Percentiles rank a stretch among this genome's conserved stretches.
These are phyloP conservation scores for Hemicentrotus pulcherrimus DNA, from an alignment of 35 echinoderm and acorn worm species.

Conservation along the genomic window DNA sequence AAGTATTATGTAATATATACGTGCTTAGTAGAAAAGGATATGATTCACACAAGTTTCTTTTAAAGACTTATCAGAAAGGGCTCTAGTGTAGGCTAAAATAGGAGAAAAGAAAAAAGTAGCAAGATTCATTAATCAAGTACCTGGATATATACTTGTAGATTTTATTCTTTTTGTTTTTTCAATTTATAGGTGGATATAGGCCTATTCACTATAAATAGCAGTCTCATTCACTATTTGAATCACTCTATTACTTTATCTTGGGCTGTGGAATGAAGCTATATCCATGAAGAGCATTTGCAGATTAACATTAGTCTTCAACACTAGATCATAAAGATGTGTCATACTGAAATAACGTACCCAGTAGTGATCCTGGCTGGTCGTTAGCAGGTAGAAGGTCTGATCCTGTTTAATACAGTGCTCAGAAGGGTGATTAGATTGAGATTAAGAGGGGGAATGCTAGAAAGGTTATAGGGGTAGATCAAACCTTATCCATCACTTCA, in stretches of 20 bases:
- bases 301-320: not conserved
- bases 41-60: not conserved
- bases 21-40: not conserved
- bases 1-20: not conserved
- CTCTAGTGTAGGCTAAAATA: not conserved
- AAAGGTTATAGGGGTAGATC: not conserved
- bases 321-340: not conserved
- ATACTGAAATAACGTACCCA: not conserved
- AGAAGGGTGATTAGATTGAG: conserved; percentile 9
- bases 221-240: not conserved
- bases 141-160: not conserved
- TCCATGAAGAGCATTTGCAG: not conserved
- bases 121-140: too few species aligned
- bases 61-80: not conserved
- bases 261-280: not conserved
- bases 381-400: not conserved
- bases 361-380: not conserved
- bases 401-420: not conserved
- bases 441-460: not conserved
- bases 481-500: not conserved
- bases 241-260: not conserved
- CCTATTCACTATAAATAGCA: not conserved
- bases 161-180: not conserved
- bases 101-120: not conserved
- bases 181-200: not conserved